These are phyloP conservation scores for Thaumetopoea pityocampa DNA, from an alignment of 1,140 invertebrate species.

Conservation along the genomic window DNA sequence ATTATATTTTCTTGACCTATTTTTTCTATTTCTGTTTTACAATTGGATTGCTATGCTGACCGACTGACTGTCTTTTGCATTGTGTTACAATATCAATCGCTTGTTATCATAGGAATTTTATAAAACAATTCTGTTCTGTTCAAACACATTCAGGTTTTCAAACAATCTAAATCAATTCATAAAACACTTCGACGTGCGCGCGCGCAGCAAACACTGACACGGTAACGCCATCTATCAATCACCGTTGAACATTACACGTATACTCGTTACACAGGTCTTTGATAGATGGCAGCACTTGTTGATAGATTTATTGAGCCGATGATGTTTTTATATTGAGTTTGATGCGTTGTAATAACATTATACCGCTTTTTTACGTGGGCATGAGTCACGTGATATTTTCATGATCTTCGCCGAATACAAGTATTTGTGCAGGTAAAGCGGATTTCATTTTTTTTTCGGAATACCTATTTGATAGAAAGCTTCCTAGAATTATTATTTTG, in stretches of 20 bases:
- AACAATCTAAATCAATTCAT: constrained; percentile 24
- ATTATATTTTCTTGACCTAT: too few species aligned
- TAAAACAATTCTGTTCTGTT: constrained; percentile 9
- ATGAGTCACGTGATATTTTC: constrained; percentile 18
- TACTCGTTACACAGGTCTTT: constrained; percentile 32
- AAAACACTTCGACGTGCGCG: constrained; percentile 17
- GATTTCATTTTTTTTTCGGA: constrained; percentile 12
- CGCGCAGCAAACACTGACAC: constrained; percentile 24
- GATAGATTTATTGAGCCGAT: constrained; percentile 47
- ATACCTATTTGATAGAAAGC: too few species aligned
- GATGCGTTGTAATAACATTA: constrained; percentile 40
- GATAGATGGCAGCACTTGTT: constrained; percentile 60
- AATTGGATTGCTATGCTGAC: too few species aligned
- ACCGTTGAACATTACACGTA: constrained; percentile 51
- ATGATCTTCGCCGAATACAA: constrained; percentile 16
- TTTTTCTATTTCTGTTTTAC: too few species aligned
- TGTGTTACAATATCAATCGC: neutral
- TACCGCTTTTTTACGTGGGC: constrained; percentile 21
- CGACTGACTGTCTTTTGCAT: neutral
- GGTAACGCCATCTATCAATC: constrained; percentile 59
- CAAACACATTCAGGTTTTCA: constrained; percentile 16
- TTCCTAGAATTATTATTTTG: too few species aligned
- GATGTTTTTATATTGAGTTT: constrained; percentile 53
- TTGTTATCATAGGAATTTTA: neutral
- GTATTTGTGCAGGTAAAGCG: constrained; percentile 18